Percentiles rank a stretch among this genome's conserved stretches.
These are phyloP conservation scores for Pemphigus obesinymphae DNA, from an alignment of 1,140 invertebrate species.

Conservation along the genomic window DNA sequence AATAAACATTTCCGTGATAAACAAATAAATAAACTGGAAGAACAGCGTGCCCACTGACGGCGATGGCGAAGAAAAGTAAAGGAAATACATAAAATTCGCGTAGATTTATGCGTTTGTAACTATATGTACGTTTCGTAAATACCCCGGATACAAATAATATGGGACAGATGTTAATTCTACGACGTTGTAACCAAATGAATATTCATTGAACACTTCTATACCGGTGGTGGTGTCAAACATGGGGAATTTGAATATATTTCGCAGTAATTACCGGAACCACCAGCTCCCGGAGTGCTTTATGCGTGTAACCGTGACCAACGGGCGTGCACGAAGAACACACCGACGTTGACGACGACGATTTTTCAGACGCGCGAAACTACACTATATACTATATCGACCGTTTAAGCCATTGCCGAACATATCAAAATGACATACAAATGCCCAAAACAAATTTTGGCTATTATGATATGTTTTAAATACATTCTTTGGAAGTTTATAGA, in stretches of 20 bases:
- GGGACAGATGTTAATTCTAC: not conserved
- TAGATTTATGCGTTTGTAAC: not conserved
- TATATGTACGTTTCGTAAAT: not conserved
- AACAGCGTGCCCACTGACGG: not conserved
- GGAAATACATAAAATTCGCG: not conserved
- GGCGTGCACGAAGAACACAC: not conserved
- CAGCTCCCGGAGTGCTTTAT: no score
- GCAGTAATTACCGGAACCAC: conserved; percentile 5
- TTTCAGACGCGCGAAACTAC: not conserved
- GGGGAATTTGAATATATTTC: not conserved
- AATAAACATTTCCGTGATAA: not conserved
- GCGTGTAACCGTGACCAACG: not conserved
- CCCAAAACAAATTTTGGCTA: no score
- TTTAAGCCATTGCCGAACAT: no score
- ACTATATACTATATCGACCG: no score
- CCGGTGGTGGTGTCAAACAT: no score
- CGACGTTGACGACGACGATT: not conserved
- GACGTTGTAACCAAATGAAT: not conserved
- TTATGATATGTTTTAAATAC: no score
- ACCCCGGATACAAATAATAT: not conserved
- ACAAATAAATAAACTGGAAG: not conserved
- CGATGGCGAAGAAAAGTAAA: not conserved
- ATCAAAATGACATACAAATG: no score
- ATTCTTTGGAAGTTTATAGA: no score
- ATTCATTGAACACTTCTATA: not conserved